phyloP scores from a whole-genome alignment of 2,113 vertebrate genomes.

The Oostethus manadensis region DNA sequence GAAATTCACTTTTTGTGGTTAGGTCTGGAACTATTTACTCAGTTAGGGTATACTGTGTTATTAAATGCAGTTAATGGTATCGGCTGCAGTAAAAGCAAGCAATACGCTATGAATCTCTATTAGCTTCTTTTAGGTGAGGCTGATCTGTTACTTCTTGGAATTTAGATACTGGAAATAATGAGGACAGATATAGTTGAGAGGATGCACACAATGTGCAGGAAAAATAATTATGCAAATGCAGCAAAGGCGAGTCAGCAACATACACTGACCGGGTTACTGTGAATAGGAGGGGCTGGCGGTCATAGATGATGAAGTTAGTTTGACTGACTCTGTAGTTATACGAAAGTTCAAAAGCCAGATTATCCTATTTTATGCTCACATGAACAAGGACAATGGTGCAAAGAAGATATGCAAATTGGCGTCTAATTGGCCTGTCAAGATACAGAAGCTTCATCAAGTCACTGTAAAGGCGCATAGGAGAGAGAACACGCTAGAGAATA shows the following conservation, averaged over 20 bases:
- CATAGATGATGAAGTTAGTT: conserved; percentile 40
- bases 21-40: too few relatives aligned
- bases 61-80: too few relatives aligned
- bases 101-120: too few relatives aligned
- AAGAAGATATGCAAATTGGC: conserved; percentile 70
- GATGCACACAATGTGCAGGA: neutral
- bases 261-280: conserved; percentile 1
- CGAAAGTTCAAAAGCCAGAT: conserved; percentile 58
- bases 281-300: conserved; percentile 13
- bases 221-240: conserved; percentile 3
- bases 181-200: conserved; percentile 1
- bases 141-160: conserved; percentile 1
- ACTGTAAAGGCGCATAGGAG: conserved; percentile 33
- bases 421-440: conserved; percentile 74
- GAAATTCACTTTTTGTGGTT: too few relatives aligned
- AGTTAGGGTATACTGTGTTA: too few relatives aligned
- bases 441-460: conserved; percentile 51
- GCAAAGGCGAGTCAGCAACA: conserved; percentile 15
- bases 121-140: too few relatives aligned
- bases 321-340: conserved; percentile 46
- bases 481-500: conserved; percentile 24
- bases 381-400: conserved; percentile 65
- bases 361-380: conserved; percentile 66
- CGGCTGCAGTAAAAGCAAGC: too few relatives aligned
- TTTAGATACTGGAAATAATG: conserved; percentile 12